A percentile compares a stretch with the other conserved stretches of the same genome.
Conservation (phyloP, 2,113 vertebrate species). For the Scomber colias region DNA sequence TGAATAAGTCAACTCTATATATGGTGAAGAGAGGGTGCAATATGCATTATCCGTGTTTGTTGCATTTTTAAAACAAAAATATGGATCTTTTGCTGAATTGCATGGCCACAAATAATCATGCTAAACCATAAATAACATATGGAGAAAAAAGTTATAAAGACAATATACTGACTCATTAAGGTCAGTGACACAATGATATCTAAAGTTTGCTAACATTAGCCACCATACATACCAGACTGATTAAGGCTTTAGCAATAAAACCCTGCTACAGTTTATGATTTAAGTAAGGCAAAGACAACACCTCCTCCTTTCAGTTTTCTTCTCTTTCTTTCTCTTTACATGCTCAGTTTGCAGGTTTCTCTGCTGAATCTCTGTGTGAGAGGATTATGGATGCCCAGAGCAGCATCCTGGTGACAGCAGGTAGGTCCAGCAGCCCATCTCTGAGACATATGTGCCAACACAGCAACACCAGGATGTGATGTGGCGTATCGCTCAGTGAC, state of each 20-base stretch:
- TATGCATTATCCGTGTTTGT: background rate
- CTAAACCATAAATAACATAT: no score
- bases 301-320: background rate
- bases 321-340: background rate
- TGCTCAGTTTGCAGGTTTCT: constrained; percentile 89
- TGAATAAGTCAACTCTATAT: constrained; percentile 33
- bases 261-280: no score
- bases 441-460: background rate
- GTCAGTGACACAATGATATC: no score
- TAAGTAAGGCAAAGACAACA: background rate
- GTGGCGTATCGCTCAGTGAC: background rate
- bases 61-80: background rate
- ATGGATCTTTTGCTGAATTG: background rate
- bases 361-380: constrained; percentile 86
- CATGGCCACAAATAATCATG: background rate
- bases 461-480: constrained; percentile 20
- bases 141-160: no score
- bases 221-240: no score
- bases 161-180: no score
- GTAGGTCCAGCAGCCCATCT: constrained; percentile 61
- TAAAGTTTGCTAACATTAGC: no score
- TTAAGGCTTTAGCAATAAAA: no score
- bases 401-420: constrained; percentile 86
- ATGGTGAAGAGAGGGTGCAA: background rate
- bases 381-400: constrained; percentile 86